Percentiles rank a stretch among this genome's conserved stretches.
phyloP scores from a whole-genome alignment of 2,888 invertebrate genomes.

The Caenorhabditis plicata region DNA sequence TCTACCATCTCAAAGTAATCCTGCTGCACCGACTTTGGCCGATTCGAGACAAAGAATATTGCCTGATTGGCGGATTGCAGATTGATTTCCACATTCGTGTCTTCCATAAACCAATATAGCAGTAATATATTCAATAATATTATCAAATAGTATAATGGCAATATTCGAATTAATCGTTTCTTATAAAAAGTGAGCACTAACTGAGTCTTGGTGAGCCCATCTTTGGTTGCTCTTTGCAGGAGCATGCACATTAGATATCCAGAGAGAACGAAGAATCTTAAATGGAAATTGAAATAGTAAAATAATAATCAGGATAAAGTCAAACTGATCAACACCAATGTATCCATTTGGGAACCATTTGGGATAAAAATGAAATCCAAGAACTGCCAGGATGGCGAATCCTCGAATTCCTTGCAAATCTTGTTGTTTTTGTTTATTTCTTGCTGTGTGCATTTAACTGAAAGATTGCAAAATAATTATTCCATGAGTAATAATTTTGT shows the following conservation, averaged over 20 bases:
- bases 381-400: constrained; percentile 14
- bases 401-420: constrained; percentile 24
- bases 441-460: too few species aligned
- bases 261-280: constrained; percentile 18
- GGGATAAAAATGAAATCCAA: constrained; percentile 24
- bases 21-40: background rate
- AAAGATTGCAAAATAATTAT: too few species aligned
- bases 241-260: constrained; percentile 11
- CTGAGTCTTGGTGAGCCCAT: background rate
- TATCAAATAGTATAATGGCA: constrained; percentile 8
- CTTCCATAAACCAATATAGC: background rate
- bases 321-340: constrained; percentile 23
- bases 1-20: constrained; percentile 10
- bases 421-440: background rate
- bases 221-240: background rate
- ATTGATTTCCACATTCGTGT: background rate
- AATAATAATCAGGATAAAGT: background rate
- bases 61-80: constrained; percentile 3
- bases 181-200: background rate
- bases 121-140: background rate
- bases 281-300: background rate
- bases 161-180: constrained; percentile 8
- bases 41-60: constrained; percentile 8
- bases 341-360: constrained; percentile 19
- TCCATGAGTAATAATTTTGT: too few species aligned